These are phyloP conservation scores for Conus ventricosus DNA, from an alignment of 1,140 invertebrate genomes.

Conservation along the genomic window DNA sequence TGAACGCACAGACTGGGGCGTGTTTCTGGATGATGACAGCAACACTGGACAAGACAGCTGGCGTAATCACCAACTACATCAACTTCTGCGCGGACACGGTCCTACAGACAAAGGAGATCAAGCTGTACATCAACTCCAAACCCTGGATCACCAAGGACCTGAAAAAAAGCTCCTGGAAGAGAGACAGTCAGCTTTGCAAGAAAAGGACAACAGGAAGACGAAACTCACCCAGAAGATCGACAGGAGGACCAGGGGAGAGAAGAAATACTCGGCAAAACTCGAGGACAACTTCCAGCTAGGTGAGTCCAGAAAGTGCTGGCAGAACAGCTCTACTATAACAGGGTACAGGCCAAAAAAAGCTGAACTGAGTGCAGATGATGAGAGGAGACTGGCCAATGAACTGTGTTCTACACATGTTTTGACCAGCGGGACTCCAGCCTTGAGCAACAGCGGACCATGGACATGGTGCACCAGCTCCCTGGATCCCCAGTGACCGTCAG, in stretches of 20 bases:
- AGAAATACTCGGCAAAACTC: neutral
- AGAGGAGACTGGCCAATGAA: neutral
- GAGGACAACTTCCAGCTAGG: neutral
- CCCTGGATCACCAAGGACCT: constrained; percentile 10
- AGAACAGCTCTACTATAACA: neutral
- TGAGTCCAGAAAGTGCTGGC: neutral
- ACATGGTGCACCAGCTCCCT: neutral
- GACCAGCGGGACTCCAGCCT: neutral
- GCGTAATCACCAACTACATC: neutral
- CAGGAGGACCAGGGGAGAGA: neutral
- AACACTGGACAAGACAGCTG: neutral
- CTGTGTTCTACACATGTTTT: neutral
- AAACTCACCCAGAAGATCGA: neutral
- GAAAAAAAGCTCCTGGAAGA: neutral
- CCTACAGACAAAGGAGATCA: neutral
- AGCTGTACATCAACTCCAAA: constrained; percentile 1
- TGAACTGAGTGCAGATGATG: neutral
- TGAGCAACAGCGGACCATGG: neutral
- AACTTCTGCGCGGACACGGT: constrained; percentile 12
- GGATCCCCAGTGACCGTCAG: neutral
- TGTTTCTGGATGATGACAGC: neutral
- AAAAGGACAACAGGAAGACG: neutral
- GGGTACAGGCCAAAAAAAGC: neutral
- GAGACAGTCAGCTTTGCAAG: neutral
- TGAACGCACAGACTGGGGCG: constrained; percentile 5